Base-by-base conservation (phyloP, 2,113 vertebrate genomes). In the Dipodomys spectabilis region DNA sequence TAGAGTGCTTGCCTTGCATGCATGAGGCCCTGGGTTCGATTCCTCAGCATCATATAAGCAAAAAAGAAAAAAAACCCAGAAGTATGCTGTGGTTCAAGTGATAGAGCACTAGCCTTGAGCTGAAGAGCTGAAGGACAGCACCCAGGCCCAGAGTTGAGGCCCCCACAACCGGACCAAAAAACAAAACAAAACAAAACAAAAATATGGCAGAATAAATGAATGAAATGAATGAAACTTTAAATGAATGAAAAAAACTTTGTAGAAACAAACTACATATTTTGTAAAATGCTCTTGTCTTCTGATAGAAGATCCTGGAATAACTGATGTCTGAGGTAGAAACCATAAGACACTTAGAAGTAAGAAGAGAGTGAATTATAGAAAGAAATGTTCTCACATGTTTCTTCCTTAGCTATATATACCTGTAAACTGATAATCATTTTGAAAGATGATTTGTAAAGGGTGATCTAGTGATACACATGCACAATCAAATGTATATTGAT, bases 361-460 rank as follows among this genome's bases (percentile, higher is more conserved):
- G 64, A 35, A 67, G 77, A 32, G 44, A 65, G 20, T 20, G 57
- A 45, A 6, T 12, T 7, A 12, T 12, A 18, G 5, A 7, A 27
- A 85, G 9, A 12, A 15, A 73, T 44, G 0, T 12, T 78, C 64
- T 30, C 8, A 64, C 35, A 69, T 6, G 8, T 45, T 90, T 72
- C 4, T 49, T 84, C 15, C 53, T 16, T 16, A 67, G 23, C 30
- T 64, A 6, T 11, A 7, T 0, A 2, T 22, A 5, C 0, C 1
- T 7, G 0, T 39, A 79, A 68, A 30, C 73, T 18, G 11, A 6
- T n/a, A 12, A 27, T 28, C 74, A 75, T 57, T 16, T 32, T n/a
- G 18, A 30, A 53, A 69, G 62, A 12, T 25, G 27, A 16, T 3
- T 80, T 84, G 90, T 32, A 57, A 88, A 65, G 44, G 71, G 6